Evolutionary conservation across 2,797 vertebrate species (phyloP).

Genomic region (Brachyrhaphis roseni): DNA sequence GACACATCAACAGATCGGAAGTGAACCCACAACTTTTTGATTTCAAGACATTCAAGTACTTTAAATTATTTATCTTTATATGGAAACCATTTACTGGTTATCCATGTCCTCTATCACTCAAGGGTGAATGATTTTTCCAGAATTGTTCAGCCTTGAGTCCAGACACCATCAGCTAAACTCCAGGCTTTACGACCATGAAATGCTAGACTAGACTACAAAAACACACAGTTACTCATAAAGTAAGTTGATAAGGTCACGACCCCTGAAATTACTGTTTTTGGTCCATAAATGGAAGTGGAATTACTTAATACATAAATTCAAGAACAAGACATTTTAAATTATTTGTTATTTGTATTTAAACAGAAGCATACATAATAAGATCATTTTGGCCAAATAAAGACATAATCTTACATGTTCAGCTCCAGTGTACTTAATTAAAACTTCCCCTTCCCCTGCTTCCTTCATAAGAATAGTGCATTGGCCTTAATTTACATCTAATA

Average conservation of each 20-base stretch:
- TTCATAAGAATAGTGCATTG: neutral
- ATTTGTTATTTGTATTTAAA: neutral
- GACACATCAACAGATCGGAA: neutral
- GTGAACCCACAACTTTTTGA: neutral
- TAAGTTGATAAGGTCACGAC: neutral
- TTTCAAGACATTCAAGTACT: neutral
- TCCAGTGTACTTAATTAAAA: neutral
- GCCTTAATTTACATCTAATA: neutral
- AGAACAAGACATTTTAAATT: neutral
- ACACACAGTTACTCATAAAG: neutral
- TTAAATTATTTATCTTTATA: no score
- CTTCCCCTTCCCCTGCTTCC: neutral
- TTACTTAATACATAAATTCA: neutral
- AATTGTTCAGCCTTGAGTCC: neutral
- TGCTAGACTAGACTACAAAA: neutral
- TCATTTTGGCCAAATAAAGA: neutral
- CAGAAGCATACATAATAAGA: neutral
- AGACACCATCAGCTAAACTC: no score
- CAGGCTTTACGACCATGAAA: no score
- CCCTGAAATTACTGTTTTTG: neutral
- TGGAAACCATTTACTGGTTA: no score
- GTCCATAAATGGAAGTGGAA: neutral
- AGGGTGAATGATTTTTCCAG: neutral
- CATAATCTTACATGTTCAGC: neutral
- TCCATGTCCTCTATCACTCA: neutral